Conservation (phyloP, 2,888 invertebrate genomes). For the Diaprepes abbreviatus region DNA sequence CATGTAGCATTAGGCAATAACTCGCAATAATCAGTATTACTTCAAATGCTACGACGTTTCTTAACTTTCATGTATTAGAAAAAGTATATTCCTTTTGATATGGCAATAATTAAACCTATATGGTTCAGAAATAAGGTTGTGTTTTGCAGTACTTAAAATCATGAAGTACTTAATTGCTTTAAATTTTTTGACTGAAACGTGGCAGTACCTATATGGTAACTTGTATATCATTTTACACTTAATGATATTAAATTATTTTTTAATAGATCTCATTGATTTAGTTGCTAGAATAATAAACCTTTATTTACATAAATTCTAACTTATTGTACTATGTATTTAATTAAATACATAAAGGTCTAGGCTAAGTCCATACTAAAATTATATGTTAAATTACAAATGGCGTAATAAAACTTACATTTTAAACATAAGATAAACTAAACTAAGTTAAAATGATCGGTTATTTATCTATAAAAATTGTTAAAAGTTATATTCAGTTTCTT, state of each 20-base stretch:
- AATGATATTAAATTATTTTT: conserved; percentile 55
- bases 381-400: conserved; percentile 1
- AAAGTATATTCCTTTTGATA: conserved; percentile 29
- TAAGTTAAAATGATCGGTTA: not conserved
- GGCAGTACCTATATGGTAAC: conserved; percentile 21
- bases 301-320: conserved; percentile 41
- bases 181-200: conserved; percentile 29
- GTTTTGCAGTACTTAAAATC: conserved; percentile 28
- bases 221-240: conserved; percentile 46
- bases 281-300: conserved; percentile 36
- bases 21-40: conserved; percentile 72
- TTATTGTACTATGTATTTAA: not conserved
- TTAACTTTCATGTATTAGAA: conserved; percentile 20
- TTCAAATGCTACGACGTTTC: conserved; percentile 31
- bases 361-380: not conserved
- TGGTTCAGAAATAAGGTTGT: conserved; percentile 26
- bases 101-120: conserved; percentile 29
- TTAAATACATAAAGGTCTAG: conserved; percentile 11
- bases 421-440: not conserved
- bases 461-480: conserved; percentile 1
- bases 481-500: not conserved
- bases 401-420: not conserved
- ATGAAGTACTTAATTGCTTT: conserved; percentile 36
- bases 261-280: conserved; percentile 57
- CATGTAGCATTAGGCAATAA: conserved; percentile 70